Evolutionary conservation across 2,888 invertebrate genomes (phyloP), one percentile per base, ranked within the genome.

Genomic region (Chironomus tentans): DNA sequence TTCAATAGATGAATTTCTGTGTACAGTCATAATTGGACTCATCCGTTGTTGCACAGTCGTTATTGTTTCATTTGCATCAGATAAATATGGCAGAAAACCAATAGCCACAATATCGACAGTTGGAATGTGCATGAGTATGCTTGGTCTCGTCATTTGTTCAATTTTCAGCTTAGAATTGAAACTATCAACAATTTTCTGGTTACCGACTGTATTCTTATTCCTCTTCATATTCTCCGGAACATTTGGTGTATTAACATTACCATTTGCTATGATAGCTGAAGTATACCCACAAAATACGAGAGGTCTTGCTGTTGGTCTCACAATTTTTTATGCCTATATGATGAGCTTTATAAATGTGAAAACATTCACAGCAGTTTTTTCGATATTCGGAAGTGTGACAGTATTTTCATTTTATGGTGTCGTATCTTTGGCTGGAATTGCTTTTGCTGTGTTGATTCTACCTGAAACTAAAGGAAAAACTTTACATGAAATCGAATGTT

Each of bases 191-290:
- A 61, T 73, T 21, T 28, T 15, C n/a, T 87, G 87, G 87, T 77
- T 87, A 6, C 85, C 87, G 0, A 79, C 88, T 28, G 80, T 83
- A 10, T 85, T 86, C 77, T 81, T 90, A 0, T 82, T 88, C 78
- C 79, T 83, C 2, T 89, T 89, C 79, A 88, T 88, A 10, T 85
- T 86, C 61, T 87, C 87, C 69, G 85, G 88, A 73, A 86, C 87
- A 0, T 84, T 88, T 75, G 90, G 91, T 0, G 80, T 89, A 18
- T 86, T 89, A 12, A 90, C 91, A 0, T 80, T 92, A 70, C 91
- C 92, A 0, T 92, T 92, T 89, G 88, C 90, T 46, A 88, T 92
- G 87, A 88, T 90, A 78, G 91, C 91, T 0, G 92, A 92, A 82
- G 84, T 92, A 0, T 91, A 91, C 80, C 87, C 91, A 0, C 86